phyloP scores from a whole-genome alignment of 2,888 invertebrate genomes.

The Pammene aurita region DNA sequence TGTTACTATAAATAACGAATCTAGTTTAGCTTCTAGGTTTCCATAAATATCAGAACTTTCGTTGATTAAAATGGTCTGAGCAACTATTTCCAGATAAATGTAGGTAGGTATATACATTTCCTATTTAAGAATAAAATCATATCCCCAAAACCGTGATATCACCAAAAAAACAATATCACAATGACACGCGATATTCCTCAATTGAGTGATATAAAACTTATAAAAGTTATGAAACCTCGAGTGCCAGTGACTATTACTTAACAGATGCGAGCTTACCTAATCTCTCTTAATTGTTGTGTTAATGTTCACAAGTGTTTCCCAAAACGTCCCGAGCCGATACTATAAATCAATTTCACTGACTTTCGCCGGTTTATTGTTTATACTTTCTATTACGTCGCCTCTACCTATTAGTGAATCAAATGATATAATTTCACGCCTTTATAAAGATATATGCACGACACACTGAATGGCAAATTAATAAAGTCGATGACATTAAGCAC shows the following conservation, averaged over 20 bases:
- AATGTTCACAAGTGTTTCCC: conserved; percentile 76
- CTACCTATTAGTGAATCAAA: conserved; percentile 69
- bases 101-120: too few relatives aligned
- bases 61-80: conserved; percentile 23
- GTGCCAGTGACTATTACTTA: conserved; percentile 50
- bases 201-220: neutral
- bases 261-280: conserved; percentile 66
- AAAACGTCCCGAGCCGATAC: conserved; percentile 65
- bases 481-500: conserved; percentile 20
- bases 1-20: conserved; percentile 22
- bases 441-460: conserved; percentile 52
- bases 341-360: conserved; percentile 82
- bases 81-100: conserved; percentile 19
- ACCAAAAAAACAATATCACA: conserved; percentile 16
- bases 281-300: conserved; percentile 79
- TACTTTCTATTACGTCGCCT: conserved; percentile 76
- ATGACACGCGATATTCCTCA: conserved; percentile 24
- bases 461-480: conserved; percentile 5
- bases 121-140: too few relatives aligned
- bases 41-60: conserved; percentile 35
- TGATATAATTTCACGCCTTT: conserved; percentile 71
- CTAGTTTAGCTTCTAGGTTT: conserved; percentile 22
- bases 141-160: neutral
- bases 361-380: conserved; percentile 81
- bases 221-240: conserved; percentile 24